Conservation (phyloP, 1,140 invertebrate species). For the Oreohelix idahoensis region DNA sequence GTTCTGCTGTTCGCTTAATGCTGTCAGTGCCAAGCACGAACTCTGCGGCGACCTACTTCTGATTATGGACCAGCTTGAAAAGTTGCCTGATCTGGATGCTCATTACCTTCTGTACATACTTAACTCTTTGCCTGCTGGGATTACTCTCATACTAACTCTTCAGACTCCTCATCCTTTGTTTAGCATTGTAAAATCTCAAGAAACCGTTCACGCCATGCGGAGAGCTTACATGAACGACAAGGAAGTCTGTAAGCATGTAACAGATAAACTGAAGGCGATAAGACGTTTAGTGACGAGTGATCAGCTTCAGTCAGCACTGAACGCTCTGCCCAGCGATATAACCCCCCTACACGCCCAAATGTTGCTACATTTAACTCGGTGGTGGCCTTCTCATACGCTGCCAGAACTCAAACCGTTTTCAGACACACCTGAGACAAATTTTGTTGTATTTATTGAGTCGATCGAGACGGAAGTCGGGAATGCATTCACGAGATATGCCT, state of each 20-base stretch:
- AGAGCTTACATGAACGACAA: neutral
- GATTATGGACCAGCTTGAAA: constrained; percentile 44
- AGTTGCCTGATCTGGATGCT: constrained; percentile 29
- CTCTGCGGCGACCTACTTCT: constrained; percentile 38
- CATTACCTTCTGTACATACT: constrained; percentile 40
- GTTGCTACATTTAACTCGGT: constrained; percentile 5
- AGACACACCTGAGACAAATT: constrained; percentile 29
- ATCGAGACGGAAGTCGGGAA: constrained; percentile 41
- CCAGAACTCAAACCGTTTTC: constrained; percentile 35
- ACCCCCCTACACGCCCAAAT: constrained; percentile 33
- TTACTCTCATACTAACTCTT: constrained; percentile 39
- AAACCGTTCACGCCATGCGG: neutral
- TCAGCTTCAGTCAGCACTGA: constrained; percentile 34
- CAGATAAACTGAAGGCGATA: constrained; percentile 8
- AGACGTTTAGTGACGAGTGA: constrained; percentile 39
- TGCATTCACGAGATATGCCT: constrained; percentile 42
- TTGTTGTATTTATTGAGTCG: constrained; percentile 36
- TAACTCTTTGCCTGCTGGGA: constrained; percentile 29
- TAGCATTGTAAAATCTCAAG: constrained; percentile 27
- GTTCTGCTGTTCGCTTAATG: constrained; percentile 36
- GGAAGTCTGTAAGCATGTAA: neutral
- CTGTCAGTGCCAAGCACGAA: constrained; percentile 20
- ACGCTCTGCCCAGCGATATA: constrained; percentile 26
- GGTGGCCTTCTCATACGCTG: constrained; percentile 46
- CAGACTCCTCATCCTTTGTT: constrained; percentile 12